phyloP scores from a whole-genome alignment of 2,113 vertebrate genomes.

The Grantiella picta region DNA sequence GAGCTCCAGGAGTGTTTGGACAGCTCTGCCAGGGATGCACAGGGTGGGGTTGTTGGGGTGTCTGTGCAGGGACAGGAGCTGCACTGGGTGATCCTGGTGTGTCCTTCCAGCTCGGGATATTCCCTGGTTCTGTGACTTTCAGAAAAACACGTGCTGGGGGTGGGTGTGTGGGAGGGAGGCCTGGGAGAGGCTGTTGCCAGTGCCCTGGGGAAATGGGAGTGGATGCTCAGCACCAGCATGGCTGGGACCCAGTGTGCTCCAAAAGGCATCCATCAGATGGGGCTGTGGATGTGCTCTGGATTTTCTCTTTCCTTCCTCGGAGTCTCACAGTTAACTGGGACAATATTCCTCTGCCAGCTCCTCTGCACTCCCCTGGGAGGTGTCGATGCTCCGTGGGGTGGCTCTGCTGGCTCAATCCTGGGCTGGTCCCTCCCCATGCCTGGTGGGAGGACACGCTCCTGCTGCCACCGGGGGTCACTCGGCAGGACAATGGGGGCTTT shows the following conservation, averaged over 20 bases:
- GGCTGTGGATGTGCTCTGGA: not conserved
- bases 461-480: not conserved
- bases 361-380: not conserved
- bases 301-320: not conserved
- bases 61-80: fast-evolving
- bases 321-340: not conserved
- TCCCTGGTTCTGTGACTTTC: not conserved
- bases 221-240: fast-evolving
- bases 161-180: too few species aligned
- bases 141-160: fast-evolving
- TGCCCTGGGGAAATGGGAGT: not conserved
- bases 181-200: not conserved
- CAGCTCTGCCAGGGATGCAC: fast-evolving
- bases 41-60: not conserved
- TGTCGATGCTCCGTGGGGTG: not conserved
- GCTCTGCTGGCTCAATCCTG: fast-evolving
- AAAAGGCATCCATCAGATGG: not conserved
- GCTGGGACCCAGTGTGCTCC: not conserved
- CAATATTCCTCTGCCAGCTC: not conserved
- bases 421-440: not conserved
- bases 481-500: not conserved
- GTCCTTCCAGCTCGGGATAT: not conserved
- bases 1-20: not conserved
- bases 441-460: fast-evolving
- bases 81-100: fast-evolving